Evolutionary conservation across 1,140 invertebrate genomes (phyloP), one percentile per base, ranked within the genome.

Genomic region (Rhagoletis pomonella): DNA sequence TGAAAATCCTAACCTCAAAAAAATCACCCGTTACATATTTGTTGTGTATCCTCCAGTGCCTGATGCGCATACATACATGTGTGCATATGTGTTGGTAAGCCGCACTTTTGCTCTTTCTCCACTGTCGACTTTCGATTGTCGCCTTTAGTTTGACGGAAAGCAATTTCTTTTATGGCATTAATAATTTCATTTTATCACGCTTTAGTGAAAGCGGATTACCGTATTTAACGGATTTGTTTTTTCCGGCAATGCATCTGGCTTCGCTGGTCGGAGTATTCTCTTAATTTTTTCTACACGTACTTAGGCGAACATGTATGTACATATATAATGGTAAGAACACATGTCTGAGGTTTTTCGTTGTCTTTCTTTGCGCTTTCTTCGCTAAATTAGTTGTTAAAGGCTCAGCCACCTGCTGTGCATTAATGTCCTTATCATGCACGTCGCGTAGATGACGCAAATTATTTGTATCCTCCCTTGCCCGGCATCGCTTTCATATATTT

Each of bases 131-230:
- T 7, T 5, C 4, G 60, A 4, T 14, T 62, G 6, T 58, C 7
- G 19, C 2, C 17, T 55, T 1, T 7, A 4, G n/a, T 47, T 7
- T 14, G 47, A 55, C n/a, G 73, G 67, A 58, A 81, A 19, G n/a
- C 47, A 81, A 81, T 81, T 81, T 81, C 73, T 10, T 55, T 55
- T 55, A 81, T 81, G n/a, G 73, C 42, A 81, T n/a, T 81, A 81
- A 81, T 81, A 58, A 81, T 81, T 58, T 81, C 47, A 81, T 81
- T 81, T 81, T 14, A 81, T 81, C 44, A 55, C 73, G 47, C 73
- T 81, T 81, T 81, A 29, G 73, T 81, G 64, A 81, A 81, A 81
- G 47, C 47, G 73, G 47, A 81, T 81, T 58, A 58, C 73, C 73
- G 73, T 47, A 62, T 81, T 81, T 81, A 29, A 55, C 42, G 47